Evolutionary conservation across 2,888 invertebrate genomes (phyloP), one percentile per base, ranked within the genome.

Genomic region (Papilio gigon): DNA sequence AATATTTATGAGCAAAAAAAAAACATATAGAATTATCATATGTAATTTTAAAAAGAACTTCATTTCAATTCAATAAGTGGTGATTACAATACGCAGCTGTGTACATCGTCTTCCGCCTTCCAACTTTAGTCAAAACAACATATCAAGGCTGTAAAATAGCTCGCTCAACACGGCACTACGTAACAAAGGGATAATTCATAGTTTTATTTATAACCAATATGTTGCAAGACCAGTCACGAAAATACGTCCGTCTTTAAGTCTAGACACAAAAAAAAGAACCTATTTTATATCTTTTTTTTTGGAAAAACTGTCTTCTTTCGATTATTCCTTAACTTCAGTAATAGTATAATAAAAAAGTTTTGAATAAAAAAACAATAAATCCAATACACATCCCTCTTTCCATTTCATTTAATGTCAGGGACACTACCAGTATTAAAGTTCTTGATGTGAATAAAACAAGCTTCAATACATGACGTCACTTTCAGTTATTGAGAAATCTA

Each of bases 81-180:
- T 50, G 25, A 60, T 62, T 42, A 30, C 50, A 67, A n/a, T 17
- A 60, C 25, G 14, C 33, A 30, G 11, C 62, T 67, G 65, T 33
- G 17, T 11, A 30, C 40, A 62, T 22, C 33, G 61, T 73, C 77
- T 86, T 87, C 88, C 86, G 84, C 80, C 80, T 82, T 82, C 86
- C 86, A 77, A 80, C 81, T 84, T 84, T 80, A 84, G 86, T 75
- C 79, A 84, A 85, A 85, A 84, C 85, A 70, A 74, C 80, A 77
- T 72, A 68, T 71, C 79, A 73, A 82, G 83, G 81, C 77, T 78
- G 77, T 77, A 75, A 71, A 74, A 71, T 75, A 74, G 71, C 70
- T 72, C 73, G 62, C 61, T 44, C 59, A 58, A 50, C 50, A 65
- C 61, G 14, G 61, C 37, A 56, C 53, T 62, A 67, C 12, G 53